These are phyloP conservation scores for Pseudomugil tenellus DNA, from an alignment of 2,797 vertebrate genomes.

Conservation along the genomic window DNA sequence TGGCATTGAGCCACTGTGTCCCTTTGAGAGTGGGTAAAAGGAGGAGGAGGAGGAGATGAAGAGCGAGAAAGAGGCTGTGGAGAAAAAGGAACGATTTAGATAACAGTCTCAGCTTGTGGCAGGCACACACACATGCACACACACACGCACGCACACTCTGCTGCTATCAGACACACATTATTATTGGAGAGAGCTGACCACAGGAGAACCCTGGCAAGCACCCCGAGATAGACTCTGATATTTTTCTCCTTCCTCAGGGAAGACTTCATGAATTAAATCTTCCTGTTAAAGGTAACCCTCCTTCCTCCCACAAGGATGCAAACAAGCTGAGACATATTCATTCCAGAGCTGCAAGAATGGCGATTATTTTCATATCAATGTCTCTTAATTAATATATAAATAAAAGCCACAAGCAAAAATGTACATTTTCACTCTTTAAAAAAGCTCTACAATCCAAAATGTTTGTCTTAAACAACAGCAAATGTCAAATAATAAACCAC, in stretches of 20 bases:
- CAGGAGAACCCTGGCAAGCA: conserved; percentile 68
- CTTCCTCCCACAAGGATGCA: conserved; percentile 49
- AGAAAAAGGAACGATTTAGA: conserved; percentile 77
- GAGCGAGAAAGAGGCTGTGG: conserved; percentile 35
- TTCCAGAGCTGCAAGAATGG: background rate
- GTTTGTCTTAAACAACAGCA: background rate
- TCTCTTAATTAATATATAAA: background rate
- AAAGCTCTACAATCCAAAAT: background rate
- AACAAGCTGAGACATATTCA: conserved; percentile 17
- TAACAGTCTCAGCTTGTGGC: conserved; percentile 78
- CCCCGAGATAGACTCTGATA: conserved; percentile 56
- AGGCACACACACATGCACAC: conserved; percentile 22
- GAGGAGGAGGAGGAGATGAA: conserved; percentile 50
- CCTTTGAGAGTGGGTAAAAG: conserved; percentile 72
- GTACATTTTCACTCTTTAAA: background rate
- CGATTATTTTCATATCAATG: background rate
- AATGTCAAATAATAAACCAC: background rate
- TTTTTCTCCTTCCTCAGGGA: conserved; percentile 60
- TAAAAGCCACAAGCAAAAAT: background rate
- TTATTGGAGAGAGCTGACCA: conserved; percentile 71
- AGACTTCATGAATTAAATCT: conserved; percentile 67
- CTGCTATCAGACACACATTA: conserved; percentile 69
- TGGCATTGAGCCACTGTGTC: conserved; percentile 75
- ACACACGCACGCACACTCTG: conserved; percentile 28
- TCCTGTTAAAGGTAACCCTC: conserved; percentile 62